Percentiles rank a stretch among this genome's conserved stretches.
phyloP scores from a whole-genome alignment of 2,113 vertebrate species.

The Bubo bubo region DNA sequence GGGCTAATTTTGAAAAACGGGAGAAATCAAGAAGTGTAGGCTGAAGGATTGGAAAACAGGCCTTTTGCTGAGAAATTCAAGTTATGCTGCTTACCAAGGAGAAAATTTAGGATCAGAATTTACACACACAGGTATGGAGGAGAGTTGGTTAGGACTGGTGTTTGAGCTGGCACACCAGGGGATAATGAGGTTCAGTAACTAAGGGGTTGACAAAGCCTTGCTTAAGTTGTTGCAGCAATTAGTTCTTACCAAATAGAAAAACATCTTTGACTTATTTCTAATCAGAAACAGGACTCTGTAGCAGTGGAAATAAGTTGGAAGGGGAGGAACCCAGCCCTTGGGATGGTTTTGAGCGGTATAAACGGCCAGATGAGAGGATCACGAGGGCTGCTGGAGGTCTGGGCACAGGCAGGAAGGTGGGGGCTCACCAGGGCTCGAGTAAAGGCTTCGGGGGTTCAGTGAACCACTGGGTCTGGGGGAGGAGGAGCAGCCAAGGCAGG shows the following conservation, averaged over 20 bases:
- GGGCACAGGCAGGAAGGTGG: neutral
- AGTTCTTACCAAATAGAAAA: neutral
- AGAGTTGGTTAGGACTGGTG: neutral
- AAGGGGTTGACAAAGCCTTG: neutral
- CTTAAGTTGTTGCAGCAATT: neutral
- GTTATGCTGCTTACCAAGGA: neutral
- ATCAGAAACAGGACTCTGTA: neutral
- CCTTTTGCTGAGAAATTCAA: neutral
- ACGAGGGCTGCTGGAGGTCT: neutral
- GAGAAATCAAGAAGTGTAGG: neutral
- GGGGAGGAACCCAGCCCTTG: neutral
- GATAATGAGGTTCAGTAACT: neutral
- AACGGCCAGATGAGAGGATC: neutral
- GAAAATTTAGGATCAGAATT: neutral
- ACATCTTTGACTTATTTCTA: neutral
- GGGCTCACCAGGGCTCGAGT: neutral
- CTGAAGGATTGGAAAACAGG: neutral
- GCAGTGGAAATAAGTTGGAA: neutral
- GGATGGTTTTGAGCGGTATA: neutral
- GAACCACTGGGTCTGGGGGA: neutral
- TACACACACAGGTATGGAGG: neutral
- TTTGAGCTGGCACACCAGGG: no score
- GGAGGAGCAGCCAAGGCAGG: neutral
- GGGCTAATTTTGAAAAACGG: neutral
- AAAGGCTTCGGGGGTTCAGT: neutral